These are phyloP conservation scores for Eubasilissa splendida DNA, from an alignment of 2,888 invertebrate genomes.

Conservation along the genomic window DNA sequence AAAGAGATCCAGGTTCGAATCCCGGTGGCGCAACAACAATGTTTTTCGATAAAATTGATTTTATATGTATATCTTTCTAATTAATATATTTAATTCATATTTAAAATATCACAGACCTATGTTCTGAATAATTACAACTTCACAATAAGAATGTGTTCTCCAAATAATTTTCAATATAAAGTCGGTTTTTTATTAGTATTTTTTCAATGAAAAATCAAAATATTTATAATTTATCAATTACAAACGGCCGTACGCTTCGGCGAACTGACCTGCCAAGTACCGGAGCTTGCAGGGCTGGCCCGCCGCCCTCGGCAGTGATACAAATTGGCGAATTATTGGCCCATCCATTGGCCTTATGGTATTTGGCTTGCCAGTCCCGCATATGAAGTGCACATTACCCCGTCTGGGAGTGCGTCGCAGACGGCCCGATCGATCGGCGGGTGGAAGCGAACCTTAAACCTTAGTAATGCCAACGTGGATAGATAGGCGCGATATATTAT, in stretches of 20 bases:
- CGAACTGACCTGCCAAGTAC: not conserved
- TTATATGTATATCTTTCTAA: no score
- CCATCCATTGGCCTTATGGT: conserved; percentile 27
- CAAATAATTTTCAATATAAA: no score
- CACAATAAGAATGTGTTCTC: no score
- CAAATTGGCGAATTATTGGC: conserved; percentile 29
- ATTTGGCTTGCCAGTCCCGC: conserved; percentile 31
- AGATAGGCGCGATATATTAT: not conserved
- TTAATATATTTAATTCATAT: no score
- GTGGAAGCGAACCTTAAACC: conserved; percentile 9
- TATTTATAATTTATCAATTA: no score
- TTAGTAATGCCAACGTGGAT: not conserved
- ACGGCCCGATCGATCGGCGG: conserved; percentile 31
- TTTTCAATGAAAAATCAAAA: no score
- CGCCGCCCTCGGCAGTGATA: not conserved
- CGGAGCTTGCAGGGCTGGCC: not conserved
- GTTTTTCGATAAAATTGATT: no score
- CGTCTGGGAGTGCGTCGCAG: conserved; percentile 36
- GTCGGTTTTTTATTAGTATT: no score
- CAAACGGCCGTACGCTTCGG: conserved; percentile 4
- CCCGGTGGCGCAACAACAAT: no score
- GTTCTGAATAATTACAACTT: no score
- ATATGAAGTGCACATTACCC: conserved; percentile 42
- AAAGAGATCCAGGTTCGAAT: no score
- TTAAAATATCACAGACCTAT: no score